phyloP scores from a whole-genome alignment of 2,113 vertebrate species.

The Eonycteris spelaea region DNA sequence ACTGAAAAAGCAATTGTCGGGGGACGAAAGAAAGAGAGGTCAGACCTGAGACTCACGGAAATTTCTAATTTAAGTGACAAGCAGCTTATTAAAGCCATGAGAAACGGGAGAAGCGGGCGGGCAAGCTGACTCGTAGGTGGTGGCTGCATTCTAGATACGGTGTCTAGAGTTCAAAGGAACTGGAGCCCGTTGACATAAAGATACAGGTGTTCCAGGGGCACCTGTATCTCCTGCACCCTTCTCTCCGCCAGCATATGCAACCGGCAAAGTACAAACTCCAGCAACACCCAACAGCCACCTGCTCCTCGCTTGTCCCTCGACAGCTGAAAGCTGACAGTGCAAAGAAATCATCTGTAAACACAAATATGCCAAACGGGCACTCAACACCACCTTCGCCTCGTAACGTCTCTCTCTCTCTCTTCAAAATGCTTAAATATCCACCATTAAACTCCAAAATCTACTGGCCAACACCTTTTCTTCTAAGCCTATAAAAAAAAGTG shows the following conservation, averaged over 20 bases:
- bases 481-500: not conserved
- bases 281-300: not conserved
- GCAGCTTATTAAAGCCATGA: not conserved
- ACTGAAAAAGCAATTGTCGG: not conserved
- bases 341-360: not conserved
- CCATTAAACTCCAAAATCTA: not conserved
- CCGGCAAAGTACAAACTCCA: not conserved
- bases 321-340: not conserved
- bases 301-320: not conserved
- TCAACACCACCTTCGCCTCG: not conserved
- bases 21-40: not conserved
- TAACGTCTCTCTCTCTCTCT: not conserved
- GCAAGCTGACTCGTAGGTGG: not conserved
- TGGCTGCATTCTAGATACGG: not conserved
- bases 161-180: not conserved
- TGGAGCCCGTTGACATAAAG: not conserved
- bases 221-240: not conserved
- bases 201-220: not conserved
- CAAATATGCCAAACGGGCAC: not conserved
- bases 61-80: not conserved
- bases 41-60: not conserved
- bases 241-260: not conserved
- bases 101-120: not conserved
- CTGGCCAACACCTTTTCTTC: accelerated
- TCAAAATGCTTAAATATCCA: not conserved